Evolutionary conservation across 37 sponge, comb jelly and placozoan species (phyloP).

Genomic region (Geodia barretti): DNA sequence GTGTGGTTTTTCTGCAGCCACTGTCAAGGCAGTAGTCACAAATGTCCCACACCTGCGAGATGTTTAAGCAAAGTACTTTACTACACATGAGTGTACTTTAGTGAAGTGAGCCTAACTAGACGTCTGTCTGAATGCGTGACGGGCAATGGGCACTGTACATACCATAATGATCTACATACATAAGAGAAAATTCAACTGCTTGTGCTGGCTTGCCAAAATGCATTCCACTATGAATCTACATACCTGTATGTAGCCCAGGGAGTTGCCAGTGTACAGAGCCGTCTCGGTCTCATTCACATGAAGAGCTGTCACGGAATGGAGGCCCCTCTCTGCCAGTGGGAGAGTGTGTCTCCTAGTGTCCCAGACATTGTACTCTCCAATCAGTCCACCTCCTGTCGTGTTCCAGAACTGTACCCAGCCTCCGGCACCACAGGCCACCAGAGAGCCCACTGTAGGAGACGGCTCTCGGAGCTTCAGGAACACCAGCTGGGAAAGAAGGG

Average conservation of each 20-base stretch:
- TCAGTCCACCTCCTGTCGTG: slow-evolving; percentile 63
- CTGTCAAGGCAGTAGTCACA: slow-evolving; percentile 54
- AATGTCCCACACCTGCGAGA: slow-evolving; percentile 69
- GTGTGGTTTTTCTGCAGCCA: not conserved
- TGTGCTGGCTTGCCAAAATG: no score
- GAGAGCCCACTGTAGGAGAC: slow-evolving; percentile 33
- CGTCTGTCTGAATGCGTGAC: no score
- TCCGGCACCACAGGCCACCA: slow-evolving; percentile 76
- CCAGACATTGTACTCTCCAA: slow-evolving; percentile 25
- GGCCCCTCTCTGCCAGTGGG: not conserved
- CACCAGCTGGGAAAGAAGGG: no score
- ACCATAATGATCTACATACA: no score
- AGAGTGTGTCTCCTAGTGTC: slow-evolving; percentile 16
- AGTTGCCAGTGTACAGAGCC: slow-evolving; percentile 66
- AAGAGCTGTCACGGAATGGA: slow-evolving; percentile 56
- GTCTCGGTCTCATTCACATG: slow-evolving; percentile 23
- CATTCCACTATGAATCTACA: not conserved
- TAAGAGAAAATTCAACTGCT: no score
- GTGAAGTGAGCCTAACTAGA: no score
- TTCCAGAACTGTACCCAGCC: slow-evolving; percentile 90
- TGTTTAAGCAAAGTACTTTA: not conserved
- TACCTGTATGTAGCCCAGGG: slow-evolving; percentile 84
- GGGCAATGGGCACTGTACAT: no score
- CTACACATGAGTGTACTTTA: no score
- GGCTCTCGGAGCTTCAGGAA: slow-evolving; percentile 52